Percentiles rank a stretch among this genome's conserved stretches.
Evolutionary conservation across 2,888 invertebrate genomes (phyloP).

Genomic region (Xanthia togata): DNA sequence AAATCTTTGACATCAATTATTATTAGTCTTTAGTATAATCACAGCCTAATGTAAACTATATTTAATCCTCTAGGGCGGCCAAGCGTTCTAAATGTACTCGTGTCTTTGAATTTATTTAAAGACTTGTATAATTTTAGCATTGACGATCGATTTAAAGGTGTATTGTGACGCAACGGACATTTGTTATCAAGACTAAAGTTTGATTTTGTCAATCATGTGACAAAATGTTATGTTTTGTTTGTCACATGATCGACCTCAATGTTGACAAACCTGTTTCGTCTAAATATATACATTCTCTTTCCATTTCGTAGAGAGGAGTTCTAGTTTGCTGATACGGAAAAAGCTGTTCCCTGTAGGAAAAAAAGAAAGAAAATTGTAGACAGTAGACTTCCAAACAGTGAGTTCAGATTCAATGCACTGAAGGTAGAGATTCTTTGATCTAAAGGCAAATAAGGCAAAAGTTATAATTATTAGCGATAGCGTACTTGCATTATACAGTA

Average conservation of each 20-base stretch:
- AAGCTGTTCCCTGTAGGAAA: too few relatives aligned
- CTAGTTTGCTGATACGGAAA: too few relatives aligned
- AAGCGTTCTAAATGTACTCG: slow-evolving; percentile 35
- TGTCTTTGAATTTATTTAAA: slow-evolving; percentile 48
- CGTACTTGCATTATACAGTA: background rate
- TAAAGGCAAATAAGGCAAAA: background rate
- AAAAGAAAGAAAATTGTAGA: too few relatives aligned
- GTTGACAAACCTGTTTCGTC: slow-evolving; percentile 8
- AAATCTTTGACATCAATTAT: background rate
- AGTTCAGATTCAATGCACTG: background rate
- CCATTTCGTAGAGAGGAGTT: background rate
- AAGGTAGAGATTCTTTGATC: too few relatives aligned
- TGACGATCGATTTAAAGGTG: slow-evolving; percentile 31
- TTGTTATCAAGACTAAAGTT: slow-evolving; percentile 13
- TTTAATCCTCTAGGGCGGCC: slow-evolving; percentile 25
- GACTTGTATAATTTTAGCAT: slow-evolving; percentile 41
- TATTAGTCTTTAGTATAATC: background rate
- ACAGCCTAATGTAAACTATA: slow-evolving; percentile 12
- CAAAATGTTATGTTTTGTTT: slow-evolving; percentile 11
- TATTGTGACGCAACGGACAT: slow-evolving; percentile 25
- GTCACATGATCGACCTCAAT: slow-evolving; percentile 8
- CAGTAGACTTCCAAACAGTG: too few relatives aligned
- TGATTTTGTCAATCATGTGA: slow-evolving; percentile 33
- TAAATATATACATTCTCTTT: background rate
- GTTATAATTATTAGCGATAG: background rate